These are phyloP conservation scores for Sipha maydis DNA, from an alignment of 2,888 invertebrate species.

Conservation along the genomic window DNA sequence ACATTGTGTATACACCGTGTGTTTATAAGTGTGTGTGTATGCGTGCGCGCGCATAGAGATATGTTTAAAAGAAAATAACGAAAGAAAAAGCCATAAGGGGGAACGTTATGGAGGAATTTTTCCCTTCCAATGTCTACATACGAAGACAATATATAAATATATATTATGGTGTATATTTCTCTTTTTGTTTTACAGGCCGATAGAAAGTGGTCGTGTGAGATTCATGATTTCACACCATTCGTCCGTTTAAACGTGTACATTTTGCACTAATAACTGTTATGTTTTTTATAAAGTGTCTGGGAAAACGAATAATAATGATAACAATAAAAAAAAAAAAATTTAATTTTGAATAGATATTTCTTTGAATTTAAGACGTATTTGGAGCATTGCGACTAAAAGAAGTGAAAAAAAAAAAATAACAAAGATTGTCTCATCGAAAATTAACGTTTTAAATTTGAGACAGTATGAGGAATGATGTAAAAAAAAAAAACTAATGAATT, in stretches of 20 bases:
- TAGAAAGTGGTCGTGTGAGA: constrained; percentile 56
- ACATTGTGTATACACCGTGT: not conserved
- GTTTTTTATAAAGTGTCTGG: constrained; percentile 9
- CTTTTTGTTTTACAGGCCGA: constrained; percentile 29
- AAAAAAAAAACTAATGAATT: too few species aligned
- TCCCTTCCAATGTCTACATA: not conserved
- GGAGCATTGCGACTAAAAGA: not conserved
- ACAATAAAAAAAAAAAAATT: not conserved
- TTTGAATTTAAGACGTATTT: not conserved
- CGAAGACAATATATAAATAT: not conserved
- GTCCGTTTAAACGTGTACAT: not conserved
- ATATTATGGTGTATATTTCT: constrained; percentile 7
- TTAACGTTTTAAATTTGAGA: not conserved
- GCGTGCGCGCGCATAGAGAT: not conserved
- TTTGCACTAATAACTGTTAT: constrained; percentile 16
- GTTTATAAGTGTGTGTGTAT: not conserved
- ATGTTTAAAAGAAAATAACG: constrained; percentile 18
- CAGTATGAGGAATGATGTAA: not conserved
- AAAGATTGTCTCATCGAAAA: not conserved
- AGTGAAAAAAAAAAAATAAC: not conserved
- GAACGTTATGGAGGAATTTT: constrained; percentile 20
- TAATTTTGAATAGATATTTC: not conserved
- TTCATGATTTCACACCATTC: constrained; percentile 36
- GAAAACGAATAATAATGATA: constrained; percentile 15
- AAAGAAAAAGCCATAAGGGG: constrained; percentile 33